Evolutionary conservation across 2,113 vertebrate genomes (phyloP).

Genomic region (Mesocricetus auratus): DNA sequence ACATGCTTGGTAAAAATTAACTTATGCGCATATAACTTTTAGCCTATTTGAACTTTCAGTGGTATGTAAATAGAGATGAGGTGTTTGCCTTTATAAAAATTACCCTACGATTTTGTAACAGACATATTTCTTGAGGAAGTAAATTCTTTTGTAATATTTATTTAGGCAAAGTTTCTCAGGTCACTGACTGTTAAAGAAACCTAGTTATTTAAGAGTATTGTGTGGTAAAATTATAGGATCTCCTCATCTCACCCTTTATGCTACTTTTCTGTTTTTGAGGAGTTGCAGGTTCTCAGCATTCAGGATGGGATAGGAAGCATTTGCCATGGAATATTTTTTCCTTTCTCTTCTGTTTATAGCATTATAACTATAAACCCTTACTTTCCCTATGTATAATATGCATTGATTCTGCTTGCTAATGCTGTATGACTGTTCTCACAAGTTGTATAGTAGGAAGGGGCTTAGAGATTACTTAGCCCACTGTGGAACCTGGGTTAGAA

Average conservation of each 20-base stretch:
- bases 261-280: slow-evolving; percentile 32
- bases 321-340: slow-evolving; percentile 1
- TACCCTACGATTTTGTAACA: slow-evolving; percentile 59
- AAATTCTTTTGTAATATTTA: slow-evolving; percentile 65
- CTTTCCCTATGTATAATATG: neutral
- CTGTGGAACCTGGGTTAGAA: neutral
- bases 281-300: slow-evolving; percentile 18
- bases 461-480: neutral
- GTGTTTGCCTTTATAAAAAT: slow-evolving; percentile 66
- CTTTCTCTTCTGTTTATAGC: neutral
- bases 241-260: slow-evolving; percentile 11
- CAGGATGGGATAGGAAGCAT: slow-evolving; percentile 15
- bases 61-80: slow-evolving; percentile 35
- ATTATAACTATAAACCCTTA: neutral
- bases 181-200: slow-evolving; percentile 66
- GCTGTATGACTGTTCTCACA: neutral
- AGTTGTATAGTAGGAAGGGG: neutral
- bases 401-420: neutral
- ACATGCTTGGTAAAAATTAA: slow-evolving; percentile 57
- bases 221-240: slow-evolving; percentile 59
- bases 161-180: slow-evolving; percentile 73
- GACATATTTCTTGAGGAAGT: slow-evolving; percentile 66
- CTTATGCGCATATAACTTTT: slow-evolving; percentile 46
- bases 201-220: slow-evolving; percentile 61
- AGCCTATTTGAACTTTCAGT: neutral